Percentiles rank a stretch among this genome's conserved stretches.
Evolutionary conservation across 2,888 invertebrate genomes (phyloP).

Genomic region (Macropis europaea): DNA sequence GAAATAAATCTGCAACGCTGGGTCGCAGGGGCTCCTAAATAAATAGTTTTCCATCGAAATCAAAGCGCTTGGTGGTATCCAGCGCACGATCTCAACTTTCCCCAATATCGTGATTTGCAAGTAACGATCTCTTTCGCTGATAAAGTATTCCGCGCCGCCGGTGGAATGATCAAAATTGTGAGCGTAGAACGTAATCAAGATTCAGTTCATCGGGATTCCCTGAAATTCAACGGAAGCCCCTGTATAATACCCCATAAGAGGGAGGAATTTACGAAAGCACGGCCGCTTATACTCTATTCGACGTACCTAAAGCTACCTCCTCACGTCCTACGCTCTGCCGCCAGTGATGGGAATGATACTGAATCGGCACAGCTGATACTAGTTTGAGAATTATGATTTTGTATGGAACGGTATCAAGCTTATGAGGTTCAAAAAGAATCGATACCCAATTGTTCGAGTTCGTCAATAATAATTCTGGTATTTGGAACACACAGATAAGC

Average conservation of each 20-base stretch:
- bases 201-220: slow-evolving; percentile 39
- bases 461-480: too few species aligned
- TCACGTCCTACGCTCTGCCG: background rate
- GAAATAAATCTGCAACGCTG: too few species aligned
- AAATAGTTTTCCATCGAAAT: too few species aligned
- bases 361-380: too few species aligned
- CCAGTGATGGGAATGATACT: too few species aligned
- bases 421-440: too few species aligned
- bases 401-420: too few species aligned
- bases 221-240: slow-evolving; percentile 34
- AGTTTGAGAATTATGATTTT: too few species aligned
- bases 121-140: slow-evolving; percentile 19
- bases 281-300: background rate
- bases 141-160: slow-evolving; percentile 20
- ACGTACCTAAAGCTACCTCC: background rate
- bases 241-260: slow-evolving; percentile 45
- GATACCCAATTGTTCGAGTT: too few species aligned
- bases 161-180: slow-evolving; percentile 27
- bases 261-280: slow-evolving; percentile 51
- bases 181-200: slow-evolving; percentile 39
- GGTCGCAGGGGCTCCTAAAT: too few species aligned
- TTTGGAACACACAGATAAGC: too few species aligned
- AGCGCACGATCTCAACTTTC: background rate
- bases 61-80: too few species aligned
- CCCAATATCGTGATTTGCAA: slow-evolving; percentile 1